phyloP scores from a whole-genome alignment of 2,113 vertebrate genomes.

The Sander vitreus region DNA sequence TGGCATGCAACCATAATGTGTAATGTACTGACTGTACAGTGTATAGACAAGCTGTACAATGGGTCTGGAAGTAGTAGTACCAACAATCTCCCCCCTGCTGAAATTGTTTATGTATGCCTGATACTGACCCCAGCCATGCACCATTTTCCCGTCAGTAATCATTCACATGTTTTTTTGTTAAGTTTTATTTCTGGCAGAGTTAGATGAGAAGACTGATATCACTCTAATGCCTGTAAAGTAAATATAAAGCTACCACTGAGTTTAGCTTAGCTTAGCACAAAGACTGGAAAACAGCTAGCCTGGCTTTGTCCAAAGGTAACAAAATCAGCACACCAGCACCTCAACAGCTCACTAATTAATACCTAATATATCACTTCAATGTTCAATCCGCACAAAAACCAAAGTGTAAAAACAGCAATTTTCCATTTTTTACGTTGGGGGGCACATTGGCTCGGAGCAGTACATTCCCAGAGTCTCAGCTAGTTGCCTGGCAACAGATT shows the following conservation, averaged over 20 bases:
- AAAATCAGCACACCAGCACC: neutral
- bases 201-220: neutral
- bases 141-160: neutral
- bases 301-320: neutral
- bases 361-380: neutral
- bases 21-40: no score
- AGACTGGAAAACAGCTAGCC: neutral
- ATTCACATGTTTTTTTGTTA: neutral
- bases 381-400: neutral
- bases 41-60: no score
- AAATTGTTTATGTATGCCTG: neutral
- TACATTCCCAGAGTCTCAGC: neutral
- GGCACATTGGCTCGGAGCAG: neutral
- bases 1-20: no score
- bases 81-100: no score
- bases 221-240: neutral
- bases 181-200: neutral
- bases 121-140: neutral
- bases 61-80: no score
- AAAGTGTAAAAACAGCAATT: neutral
- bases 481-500: neutral
- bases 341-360: neutral
- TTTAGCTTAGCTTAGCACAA: neutral
- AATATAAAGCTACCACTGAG: neutral
- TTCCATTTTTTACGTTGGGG: no score